Conservation (phyloP, 2,888 invertebrate genomes). For the Cylloceria caligata region DNA sequence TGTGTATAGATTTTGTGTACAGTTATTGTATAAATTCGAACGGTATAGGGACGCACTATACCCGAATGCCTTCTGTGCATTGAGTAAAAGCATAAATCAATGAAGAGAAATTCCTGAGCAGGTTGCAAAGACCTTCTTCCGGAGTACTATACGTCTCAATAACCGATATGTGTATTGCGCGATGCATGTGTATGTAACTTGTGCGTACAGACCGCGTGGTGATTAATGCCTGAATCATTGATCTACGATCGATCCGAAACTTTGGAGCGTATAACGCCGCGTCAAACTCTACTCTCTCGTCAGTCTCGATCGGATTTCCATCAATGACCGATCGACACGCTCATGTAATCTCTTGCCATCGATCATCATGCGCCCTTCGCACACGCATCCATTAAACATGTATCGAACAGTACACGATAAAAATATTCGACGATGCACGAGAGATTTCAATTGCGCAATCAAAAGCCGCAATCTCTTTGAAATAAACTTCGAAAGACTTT, state of each 20-base stretch:
- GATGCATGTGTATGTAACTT: constrained; percentile 38
- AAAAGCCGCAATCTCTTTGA: neutral
- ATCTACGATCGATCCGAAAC: constrained; percentile 68
- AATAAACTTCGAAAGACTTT: neutral
- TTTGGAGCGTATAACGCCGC: constrained; percentile 31
- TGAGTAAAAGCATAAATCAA: constrained; percentile 22
- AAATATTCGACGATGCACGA: constrained; percentile 21
- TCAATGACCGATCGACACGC: constrained; percentile 54
- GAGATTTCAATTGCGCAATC: constrained; percentile 38
- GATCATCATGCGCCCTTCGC: constrained; percentile 10
- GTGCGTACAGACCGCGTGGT: constrained; percentile 24
- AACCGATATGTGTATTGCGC: constrained; percentile 34
- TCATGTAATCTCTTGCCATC: constrained; percentile 47
- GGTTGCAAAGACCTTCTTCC: constrained; percentile 10
- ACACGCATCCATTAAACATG: neutral
- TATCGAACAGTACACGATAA: constrained; percentile 34
- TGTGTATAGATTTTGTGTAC: neutral
- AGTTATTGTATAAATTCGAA: neutral
- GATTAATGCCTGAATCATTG: constrained; percentile 68
- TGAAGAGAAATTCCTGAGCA: constrained; percentile 26
- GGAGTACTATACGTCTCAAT: constrained; percentile 49
- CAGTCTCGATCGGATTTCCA: constrained; percentile 55
- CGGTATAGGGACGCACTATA: neutral
- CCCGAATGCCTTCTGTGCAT: constrained; percentile 1
- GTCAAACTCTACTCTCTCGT: constrained; percentile 44